Evolutionary conservation across 2,113 vertebrate species (phyloP).

Genomic region (Triplophysa siluroides): DNA sequence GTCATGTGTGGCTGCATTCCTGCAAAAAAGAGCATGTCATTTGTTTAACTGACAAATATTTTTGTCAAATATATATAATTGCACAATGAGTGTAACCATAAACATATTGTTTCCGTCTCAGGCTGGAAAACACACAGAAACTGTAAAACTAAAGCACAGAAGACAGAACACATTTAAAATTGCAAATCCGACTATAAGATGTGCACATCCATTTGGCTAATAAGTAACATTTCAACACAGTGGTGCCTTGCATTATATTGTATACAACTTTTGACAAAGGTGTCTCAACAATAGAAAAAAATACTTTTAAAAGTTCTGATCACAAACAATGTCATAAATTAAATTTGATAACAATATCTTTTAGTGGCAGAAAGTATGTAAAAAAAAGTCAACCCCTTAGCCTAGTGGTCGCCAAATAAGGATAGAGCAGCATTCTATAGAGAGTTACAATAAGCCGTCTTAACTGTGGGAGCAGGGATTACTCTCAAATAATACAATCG

Average conservation of each 20-base stretch:
- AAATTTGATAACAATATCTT: not conserved
- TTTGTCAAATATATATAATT: not conserved
- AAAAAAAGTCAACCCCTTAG: constrained; percentile 32
- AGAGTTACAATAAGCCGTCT: constrained; percentile 52
- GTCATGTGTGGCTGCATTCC: constrained; percentile 86
- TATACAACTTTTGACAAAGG: not conserved
- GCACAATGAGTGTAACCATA: not conserved
- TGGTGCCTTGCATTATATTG: not conserved
- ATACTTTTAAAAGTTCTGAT: too few species aligned
- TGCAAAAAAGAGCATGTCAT: constrained; percentile 57
- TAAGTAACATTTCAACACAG: constrained; percentile 35
- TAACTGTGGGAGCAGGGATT: not conserved
- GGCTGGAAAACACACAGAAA: not conserved
- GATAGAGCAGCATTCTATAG: constrained; percentile 56
- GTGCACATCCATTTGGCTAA: constrained; percentile 56
- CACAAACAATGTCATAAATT: not conserved
- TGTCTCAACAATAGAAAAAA: too few species aligned
- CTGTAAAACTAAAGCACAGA: not conserved
- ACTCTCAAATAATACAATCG: not conserved
- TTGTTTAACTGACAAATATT: not conserved
- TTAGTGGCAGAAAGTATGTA: not conserved
- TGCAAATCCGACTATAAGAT: constrained; percentile 50
- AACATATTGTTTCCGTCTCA: not conserved
- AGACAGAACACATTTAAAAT: constrained; percentile 47
- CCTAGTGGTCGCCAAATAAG: constrained; percentile 63